Conservation (phyloP, 2,113 vertebrate genomes). For the Crotalus tigris region DNA sequence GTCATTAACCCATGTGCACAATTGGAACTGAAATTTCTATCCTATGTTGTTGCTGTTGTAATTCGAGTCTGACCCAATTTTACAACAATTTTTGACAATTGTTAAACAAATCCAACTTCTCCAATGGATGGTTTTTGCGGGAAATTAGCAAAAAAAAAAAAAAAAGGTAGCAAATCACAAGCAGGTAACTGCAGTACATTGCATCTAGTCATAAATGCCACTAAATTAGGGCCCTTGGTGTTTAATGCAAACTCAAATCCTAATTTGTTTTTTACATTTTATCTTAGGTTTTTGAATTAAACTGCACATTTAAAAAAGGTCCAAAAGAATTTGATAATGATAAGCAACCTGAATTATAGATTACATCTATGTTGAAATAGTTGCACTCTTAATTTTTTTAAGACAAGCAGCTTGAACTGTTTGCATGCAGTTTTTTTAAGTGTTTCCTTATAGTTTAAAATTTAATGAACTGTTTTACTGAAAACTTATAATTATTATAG, state of each 20-base stretch:
- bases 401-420: not conserved
- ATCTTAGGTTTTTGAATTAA: not conserved
- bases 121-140: not conserved
- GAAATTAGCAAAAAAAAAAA: not conserved
- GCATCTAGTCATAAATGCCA: not conserved
- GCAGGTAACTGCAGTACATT: not conserved
- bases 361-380: not conserved
- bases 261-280: not conserved
- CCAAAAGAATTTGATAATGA: not conserved
- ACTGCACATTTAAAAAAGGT: not conserved
- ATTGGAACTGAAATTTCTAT: not conserved
- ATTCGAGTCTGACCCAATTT: not conserved
- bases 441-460: not conserved
- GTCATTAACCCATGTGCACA: not conserved
- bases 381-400: not conserved
- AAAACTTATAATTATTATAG: conserved; percentile 60
- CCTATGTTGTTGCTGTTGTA: not conserved
- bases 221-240: not conserved
- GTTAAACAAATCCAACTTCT: not conserved
- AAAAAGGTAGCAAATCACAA: not conserved
- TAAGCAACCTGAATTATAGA: not conserved
- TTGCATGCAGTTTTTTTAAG: not conserved
- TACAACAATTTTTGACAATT: not conserved
- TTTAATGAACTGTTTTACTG: not conserved
- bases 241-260: not conserved